These are phyloP conservation scores for Rhagium mordax DNA, from an alignment of 2,888 invertebrate genomes.

Conservation along the genomic window DNA sequence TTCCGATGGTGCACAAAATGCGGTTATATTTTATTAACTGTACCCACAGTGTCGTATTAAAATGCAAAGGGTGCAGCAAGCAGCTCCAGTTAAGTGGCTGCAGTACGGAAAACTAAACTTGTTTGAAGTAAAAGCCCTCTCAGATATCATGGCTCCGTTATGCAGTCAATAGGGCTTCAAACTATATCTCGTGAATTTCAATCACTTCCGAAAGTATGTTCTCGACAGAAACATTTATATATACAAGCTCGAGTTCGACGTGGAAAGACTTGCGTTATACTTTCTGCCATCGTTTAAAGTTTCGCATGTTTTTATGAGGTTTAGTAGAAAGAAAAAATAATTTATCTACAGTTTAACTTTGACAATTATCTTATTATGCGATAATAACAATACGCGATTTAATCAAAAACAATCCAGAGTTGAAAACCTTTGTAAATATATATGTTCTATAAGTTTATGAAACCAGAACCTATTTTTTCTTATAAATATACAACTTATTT, in stretches of 20 bases:
- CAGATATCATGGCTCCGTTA: constrained; percentile 28
- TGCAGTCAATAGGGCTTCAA: constrained; percentile 39
- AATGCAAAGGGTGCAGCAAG: constrained; percentile 27
- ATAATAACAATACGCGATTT: too few relatives aligned
- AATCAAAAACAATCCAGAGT: too few relatives aligned
- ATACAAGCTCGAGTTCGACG: constrained; percentile 24
- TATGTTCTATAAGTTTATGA: too few relatives aligned
- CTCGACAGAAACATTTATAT: constrained; percentile 36
- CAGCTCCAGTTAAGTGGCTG: constrained; percentile 10
- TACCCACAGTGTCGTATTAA: not conserved
- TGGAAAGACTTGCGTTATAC: not conserved
- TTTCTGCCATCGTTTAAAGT: not conserved
- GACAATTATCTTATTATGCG: too few relatives aligned
- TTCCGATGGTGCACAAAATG: too few relatives aligned
- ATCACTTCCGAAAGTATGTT: constrained; percentile 34
- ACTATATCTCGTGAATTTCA: constrained; percentile 39
- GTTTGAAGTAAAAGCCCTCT: constrained; percentile 33
- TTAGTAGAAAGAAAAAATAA: too few relatives aligned
- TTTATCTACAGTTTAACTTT: too few relatives aligned
- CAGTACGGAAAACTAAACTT: constrained; percentile 30
- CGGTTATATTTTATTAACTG: not conserved
- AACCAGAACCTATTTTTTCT: too few relatives aligned
- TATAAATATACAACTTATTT: too few relatives aligned
- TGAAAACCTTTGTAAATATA: too few relatives aligned
- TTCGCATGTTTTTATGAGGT: too few relatives aligned